Percentiles rank a stretch among this genome's conserved stretches.
These are phyloP conservation scores for Mesembrinibis cayennensis DNA, from an alignment of 2,113 vertebrate genomes.

Conservation along the genomic window DNA sequence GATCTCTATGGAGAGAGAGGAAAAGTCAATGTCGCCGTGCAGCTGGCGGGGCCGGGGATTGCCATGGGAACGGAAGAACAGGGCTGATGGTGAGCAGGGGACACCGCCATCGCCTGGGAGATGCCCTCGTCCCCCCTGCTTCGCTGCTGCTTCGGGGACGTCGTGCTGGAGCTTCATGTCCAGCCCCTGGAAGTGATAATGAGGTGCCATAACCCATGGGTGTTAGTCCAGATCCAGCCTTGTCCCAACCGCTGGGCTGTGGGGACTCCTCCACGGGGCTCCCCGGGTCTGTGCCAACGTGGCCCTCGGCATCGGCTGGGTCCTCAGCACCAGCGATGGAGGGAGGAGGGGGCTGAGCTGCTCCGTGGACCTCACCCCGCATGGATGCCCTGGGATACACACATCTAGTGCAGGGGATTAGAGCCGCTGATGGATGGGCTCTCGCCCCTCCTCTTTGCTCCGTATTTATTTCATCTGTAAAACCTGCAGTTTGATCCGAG, in stretches of 20 bases:
- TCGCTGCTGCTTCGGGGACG: not conserved
- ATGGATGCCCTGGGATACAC: not conserved
- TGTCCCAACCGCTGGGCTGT: rapidly evolving
- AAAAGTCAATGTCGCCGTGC: rapidly evolving
- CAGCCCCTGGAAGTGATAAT: not conserved
- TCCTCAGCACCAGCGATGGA: not conserved
- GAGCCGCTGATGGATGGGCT: not conserved
- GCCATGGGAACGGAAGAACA: not conserved
- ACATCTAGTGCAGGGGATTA: not conserved
- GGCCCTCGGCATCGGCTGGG: not conserved
- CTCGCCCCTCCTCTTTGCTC: no score
- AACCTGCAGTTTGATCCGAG: not conserved
- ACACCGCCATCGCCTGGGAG: not conserved
- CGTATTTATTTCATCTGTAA: not conserved
- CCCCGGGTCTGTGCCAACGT: not conserved
- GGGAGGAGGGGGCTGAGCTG: not conserved
- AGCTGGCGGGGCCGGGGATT: not conserved
- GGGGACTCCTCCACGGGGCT: not conserved
- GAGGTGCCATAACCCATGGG: not conserved
- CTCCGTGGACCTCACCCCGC: not conserved
- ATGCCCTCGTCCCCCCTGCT: not conserved
- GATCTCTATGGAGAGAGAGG: not conserved
- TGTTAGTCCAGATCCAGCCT: not conserved
- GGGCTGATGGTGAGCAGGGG: not conserved
- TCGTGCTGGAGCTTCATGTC: rapidly evolving